A percentile compares a stretch with the other conserved stretches of the same genome.
Conservation (phyloP, 2,888 invertebrate species). For the Ectropis crepuscularia region DNA sequence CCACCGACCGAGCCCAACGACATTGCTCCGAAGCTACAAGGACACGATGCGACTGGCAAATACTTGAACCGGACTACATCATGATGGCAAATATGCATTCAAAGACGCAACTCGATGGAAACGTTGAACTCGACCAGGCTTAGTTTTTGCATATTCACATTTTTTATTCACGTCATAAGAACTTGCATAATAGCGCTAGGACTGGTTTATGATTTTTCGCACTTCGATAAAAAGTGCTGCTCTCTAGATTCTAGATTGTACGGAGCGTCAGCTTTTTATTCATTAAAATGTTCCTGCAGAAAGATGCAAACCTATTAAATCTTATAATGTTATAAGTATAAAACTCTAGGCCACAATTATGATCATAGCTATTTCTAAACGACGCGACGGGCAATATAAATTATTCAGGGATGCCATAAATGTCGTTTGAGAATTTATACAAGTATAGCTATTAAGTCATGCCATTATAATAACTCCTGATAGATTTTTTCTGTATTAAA, state of each 20-base stretch:
- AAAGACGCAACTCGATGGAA: slow-evolving; percentile 39
- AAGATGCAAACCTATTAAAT: slow-evolving; percentile 21
- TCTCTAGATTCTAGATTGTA: slow-evolving; percentile 41
- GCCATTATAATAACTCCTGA: too few relatives aligned
- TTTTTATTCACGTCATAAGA: slow-evolving; percentile 44
- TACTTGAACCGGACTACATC: slow-evolving; percentile 44
- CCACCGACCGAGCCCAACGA: slow-evolving; percentile 65
- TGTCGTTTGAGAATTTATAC: not conserved
- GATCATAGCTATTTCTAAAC: slow-evolving; percentile 15
- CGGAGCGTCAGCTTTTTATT: slow-evolving; percentile 45
- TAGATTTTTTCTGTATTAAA: too few relatives aligned
- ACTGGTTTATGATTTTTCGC: slow-evolving; percentile 57
- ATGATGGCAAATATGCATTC: slow-evolving; percentile 43
- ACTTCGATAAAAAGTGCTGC: slow-evolving; percentile 51
- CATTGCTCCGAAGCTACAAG: slow-evolving; percentile 64
- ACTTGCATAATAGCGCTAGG: slow-evolving; percentile 56
- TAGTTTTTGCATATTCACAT: slow-evolving; percentile 30
- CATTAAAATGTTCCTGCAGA: slow-evolving; percentile 18
- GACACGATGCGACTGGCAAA: slow-evolving; percentile 57
- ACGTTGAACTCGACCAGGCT: slow-evolving; percentile 47
- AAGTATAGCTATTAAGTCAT: slow-evolving; percentile 1
- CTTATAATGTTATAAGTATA: slow-evolving; percentile 17
- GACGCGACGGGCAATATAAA: slow-evolving; percentile 4
- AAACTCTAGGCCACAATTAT: slow-evolving; percentile 14
- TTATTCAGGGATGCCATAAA: slow-evolving; percentile 8